Conservation (phyloP, 2,797 vertebrate species). For the Acanthurus tractus region DNA sequence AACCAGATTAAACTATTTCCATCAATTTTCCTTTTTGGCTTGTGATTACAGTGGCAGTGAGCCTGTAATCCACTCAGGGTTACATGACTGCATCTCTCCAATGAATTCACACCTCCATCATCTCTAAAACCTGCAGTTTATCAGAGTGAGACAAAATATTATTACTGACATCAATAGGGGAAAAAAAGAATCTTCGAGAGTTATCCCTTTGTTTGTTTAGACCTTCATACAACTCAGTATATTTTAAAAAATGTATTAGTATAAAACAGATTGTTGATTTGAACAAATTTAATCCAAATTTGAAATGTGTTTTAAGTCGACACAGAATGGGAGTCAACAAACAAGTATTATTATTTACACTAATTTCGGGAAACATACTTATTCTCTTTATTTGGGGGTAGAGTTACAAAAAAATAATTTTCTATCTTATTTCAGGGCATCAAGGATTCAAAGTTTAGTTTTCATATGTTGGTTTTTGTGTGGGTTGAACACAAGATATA, state of each 20-base stretch:
- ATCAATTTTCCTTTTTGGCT: neutral
- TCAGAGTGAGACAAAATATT: neutral
- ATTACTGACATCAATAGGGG: neutral
- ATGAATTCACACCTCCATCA: conserved; percentile 2
- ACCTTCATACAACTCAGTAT: no score
- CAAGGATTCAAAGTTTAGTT: neutral
- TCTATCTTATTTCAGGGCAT: no score
- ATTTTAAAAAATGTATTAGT: neutral
- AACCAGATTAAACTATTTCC: conserved; percentile 13
- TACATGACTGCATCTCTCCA: neutral
- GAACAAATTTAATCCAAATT: neutral
- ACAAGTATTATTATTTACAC: neutral
- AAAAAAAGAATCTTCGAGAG: no score
- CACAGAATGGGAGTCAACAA: neutral
- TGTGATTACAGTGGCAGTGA: conserved; percentile 1
- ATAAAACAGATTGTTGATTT: neutral
- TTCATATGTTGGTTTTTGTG: neutral
- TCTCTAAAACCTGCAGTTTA: neutral
- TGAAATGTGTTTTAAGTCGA: neutral
- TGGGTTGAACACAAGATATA: neutral
- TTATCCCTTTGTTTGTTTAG: neutral
- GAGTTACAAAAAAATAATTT: no score
- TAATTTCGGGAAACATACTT: neutral
- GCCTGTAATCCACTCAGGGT: conserved; percentile 26
- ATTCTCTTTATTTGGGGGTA: neutral